Base-by-base conservation (phyloP, 2,888 invertebrate genomes). In the Byasa hedistus region DNA sequence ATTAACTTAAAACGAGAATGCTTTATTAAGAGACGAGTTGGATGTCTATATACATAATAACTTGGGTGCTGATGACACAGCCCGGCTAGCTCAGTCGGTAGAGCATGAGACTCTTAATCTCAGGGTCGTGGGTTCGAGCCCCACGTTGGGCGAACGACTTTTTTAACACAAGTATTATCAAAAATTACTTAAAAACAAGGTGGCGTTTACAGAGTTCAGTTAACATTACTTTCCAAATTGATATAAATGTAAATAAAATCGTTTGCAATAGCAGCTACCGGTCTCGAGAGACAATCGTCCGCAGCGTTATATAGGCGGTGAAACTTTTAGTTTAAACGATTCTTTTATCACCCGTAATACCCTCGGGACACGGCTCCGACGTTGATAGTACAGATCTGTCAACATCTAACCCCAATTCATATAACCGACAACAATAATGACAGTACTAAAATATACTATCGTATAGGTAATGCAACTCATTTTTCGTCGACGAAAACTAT, bases 111-210 rank as follows among this genome's bases (percentile, higher is more conserved):
- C 93, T 93, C 93, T 93, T 93, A 93, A 93, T 93, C 93, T 93
- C 93, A 93, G 93, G 92, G 93, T 93, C 93, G 93, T 93, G 92
- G 92, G 93, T 93, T 93, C 93, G 93, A 93, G 93, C 93, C 93
- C 92, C 93, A 93, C 92, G 93, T 93, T 93, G 93, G 92, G 92
- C 92, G 73, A 58, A 92, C 2, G 5, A 19, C 48, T 48, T 19
- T 48, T 48, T 48, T 19, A 48, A 48, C 0, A 4, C 17, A n/a
- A 19, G n/a, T 10, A 15, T 48, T 48, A 0, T 10, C 5, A 48
- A 19, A 19, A 5, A 1, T 5, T 17, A 48, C 17, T 17, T 19
- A 48, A 48, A 10, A 1, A 4, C 5, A n/a, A n/a, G 5, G n/a
- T 48, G 15, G n/a, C 48, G 15, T n/a, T 48, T 32, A 15, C 10